Evolutionary conservation across 35 echinoderm and acorn worm genomes (phyloP).

Genomic region (Ptychodera flava): DNA sequence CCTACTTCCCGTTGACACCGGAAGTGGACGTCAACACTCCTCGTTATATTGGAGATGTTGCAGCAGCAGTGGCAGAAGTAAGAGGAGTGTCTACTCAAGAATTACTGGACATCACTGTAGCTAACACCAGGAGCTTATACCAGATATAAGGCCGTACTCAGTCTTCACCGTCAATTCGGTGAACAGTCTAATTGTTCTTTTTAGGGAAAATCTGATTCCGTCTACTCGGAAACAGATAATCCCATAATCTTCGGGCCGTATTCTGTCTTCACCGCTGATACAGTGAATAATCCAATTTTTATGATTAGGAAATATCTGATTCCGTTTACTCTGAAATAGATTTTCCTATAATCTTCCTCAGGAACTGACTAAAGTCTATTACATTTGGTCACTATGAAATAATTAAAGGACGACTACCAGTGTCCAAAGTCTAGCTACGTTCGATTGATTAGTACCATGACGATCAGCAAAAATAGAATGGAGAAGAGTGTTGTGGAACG

Average conservation of each 20-base stretch:
- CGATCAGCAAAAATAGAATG: background rate
- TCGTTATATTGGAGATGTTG: background rate
- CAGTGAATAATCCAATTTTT: background rate
- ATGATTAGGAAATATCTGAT: background rate
- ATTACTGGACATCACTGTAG: background rate
- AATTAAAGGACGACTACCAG: background rate
- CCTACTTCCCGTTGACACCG: conserved; percentile 13
- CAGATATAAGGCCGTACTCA: background rate
- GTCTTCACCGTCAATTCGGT: background rate
- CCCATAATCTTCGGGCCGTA: background rate
- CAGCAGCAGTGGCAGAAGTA: background rate
- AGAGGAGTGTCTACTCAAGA: background rate
- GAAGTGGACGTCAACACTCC: background rate
- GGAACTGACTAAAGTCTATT: background rate
- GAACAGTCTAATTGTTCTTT: no score
- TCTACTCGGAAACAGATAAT: background rate
- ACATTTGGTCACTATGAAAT: background rate
- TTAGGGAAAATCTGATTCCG: no score
- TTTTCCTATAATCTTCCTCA: background rate
- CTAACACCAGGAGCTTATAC: background rate
- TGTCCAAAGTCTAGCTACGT: background rate
- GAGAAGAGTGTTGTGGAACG: background rate
- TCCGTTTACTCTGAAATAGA: background rate
- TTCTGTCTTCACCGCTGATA: background rate
- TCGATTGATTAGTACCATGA: background rate